phyloP scores from a whole-genome alignment of 37 sponge, comb jelly and placozoan genomes.

The Ephydatia muelleri region DNA sequence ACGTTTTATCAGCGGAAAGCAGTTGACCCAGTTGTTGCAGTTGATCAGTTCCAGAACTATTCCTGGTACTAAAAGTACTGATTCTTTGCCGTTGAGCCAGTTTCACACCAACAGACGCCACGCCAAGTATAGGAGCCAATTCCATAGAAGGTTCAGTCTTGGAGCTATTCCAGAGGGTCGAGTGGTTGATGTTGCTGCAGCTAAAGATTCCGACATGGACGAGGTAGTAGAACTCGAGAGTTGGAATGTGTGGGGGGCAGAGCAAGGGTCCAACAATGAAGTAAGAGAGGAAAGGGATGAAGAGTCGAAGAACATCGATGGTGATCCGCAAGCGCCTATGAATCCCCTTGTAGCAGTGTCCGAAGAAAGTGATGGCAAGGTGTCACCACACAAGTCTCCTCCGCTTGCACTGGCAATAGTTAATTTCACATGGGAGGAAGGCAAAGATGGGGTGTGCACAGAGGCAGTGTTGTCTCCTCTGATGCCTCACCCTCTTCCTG shows the following conservation, averaged over 20 bases:
- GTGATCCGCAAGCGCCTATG: neutral
- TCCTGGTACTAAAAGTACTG: neutral
- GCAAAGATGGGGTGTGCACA: neutral
- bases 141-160: constrained; percentile 62
- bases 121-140: constrained; percentile 5
- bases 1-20: neutral
- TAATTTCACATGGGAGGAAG: neutral
- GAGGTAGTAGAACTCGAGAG: too few relatives aligned
- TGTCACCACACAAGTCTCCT: neutral
- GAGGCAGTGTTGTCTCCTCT: neutral
- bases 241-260: neutral
- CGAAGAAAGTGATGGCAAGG: neutral
- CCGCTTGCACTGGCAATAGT: neutral
- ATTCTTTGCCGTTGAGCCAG: neutral
- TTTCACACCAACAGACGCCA: constrained; percentile 5
- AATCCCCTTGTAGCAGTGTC: neutral
- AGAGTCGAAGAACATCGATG: neutral
- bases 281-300: neutral
- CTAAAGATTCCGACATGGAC: neutral
- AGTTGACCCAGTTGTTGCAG: neutral
- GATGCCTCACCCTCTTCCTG: neutral
- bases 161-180: constrained; percentile 75
- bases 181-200: constrained; percentile 36
- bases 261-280: neutral
- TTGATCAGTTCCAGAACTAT: neutral